Conservation (phyloP, 2,113 vertebrate species). For the Psephotus haematonotus region DNA sequence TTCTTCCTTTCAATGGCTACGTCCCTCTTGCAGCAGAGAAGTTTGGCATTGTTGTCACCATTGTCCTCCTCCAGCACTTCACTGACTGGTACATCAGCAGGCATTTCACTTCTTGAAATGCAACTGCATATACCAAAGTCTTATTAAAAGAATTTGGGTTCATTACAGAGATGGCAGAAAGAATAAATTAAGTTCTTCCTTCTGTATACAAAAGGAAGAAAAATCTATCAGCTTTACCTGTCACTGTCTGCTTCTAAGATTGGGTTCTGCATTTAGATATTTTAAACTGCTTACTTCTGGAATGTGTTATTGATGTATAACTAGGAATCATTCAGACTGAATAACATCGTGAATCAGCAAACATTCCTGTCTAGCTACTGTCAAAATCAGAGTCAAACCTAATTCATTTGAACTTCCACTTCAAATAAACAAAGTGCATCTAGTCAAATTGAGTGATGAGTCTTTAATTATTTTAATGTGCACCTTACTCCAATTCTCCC, state of each 20-base stretch:
- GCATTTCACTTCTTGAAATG: not conserved
- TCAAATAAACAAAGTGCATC: not conserved
- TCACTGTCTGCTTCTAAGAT: not conserved
- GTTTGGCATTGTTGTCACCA: not conserved
- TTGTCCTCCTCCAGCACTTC: not conserved
- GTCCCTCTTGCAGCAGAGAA: not conserved
- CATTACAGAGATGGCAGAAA: not conserved
- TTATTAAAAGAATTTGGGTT: not conserved
- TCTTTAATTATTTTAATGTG: not conserved
- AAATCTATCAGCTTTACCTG: not conserved
- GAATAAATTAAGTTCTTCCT: not conserved
- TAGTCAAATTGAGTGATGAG: not conserved
- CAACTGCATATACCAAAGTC: not conserved
- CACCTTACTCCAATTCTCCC: not conserved
- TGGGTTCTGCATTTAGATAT: not conserved
- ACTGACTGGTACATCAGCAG: not conserved
- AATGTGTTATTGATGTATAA: not conserved
- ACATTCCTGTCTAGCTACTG: not conserved
- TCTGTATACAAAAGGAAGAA: not conserved
- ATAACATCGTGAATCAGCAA: not conserved
- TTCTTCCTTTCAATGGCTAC: not conserved
- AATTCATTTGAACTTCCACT: not conserved
- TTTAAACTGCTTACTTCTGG: not conserved
- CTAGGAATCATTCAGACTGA: not conserved
- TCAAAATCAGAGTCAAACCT: not conserved